phyloP scores from a whole-genome alignment of 1,140 invertebrate genomes.

The Branchinecta lynchi region DNA sequence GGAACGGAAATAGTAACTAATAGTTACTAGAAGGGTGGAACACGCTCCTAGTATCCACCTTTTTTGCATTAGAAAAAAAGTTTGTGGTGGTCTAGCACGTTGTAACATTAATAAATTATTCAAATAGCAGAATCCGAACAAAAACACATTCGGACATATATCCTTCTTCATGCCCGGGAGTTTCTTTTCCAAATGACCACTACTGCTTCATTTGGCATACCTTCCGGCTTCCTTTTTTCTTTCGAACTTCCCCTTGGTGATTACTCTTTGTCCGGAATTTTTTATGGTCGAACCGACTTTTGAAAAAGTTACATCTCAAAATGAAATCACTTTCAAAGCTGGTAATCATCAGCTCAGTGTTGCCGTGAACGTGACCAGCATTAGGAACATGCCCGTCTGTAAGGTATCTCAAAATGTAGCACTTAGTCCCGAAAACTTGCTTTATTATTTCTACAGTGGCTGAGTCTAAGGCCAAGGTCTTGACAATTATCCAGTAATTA shows the following conservation, averaged over 20 bases:
- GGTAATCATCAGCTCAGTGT: not conserved
- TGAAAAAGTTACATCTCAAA: not conserved
- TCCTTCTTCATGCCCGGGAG: not conserved
- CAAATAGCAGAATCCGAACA: not conserved
- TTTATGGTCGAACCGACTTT: too few species aligned
- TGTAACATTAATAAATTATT: not conserved
- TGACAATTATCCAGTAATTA: too few species aligned
- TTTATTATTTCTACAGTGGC: not conserved
- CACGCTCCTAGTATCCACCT: not conserved
- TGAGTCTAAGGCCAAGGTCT: not conserved
- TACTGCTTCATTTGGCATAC: not conserved
- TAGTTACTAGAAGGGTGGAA: too few species aligned
- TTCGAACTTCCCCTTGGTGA: not conserved
- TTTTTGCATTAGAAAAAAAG: not conserved
- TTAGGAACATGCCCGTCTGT: constrained; percentile 2
- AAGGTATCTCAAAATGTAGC: too few species aligned
- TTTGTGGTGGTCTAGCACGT: not conserved
- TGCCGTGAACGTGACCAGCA: not conserved
- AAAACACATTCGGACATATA: not conserved
- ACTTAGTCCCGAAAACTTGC: not conserved
- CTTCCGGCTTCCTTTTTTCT: constrained; percentile 5
- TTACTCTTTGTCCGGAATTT: not conserved
- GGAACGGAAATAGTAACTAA: too few species aligned
- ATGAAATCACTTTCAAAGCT: not conserved
- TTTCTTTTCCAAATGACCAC: not conserved